These are phyloP conservation scores for Carterocephalus palaemon DNA, from an alignment of 2,888 invertebrate species.

Conservation along the genomic window DNA sequence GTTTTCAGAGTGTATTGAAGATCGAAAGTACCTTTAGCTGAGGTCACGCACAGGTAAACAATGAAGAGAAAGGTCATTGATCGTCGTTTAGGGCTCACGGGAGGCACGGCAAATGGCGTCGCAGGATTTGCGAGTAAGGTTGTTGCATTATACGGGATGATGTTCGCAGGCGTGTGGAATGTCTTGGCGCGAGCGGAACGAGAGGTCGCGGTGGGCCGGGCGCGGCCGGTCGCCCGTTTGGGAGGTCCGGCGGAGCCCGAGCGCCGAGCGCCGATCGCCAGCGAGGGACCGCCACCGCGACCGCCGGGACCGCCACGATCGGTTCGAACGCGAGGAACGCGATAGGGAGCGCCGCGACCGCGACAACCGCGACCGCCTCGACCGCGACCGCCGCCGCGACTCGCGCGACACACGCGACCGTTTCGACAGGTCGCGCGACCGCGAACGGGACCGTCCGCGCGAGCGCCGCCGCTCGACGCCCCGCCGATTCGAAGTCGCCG, in stretches of 20 bases:
- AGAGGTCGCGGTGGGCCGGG: constrained; percentile 58
- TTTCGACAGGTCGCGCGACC: constrained; percentile 33
- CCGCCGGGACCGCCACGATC: constrained; percentile 41
- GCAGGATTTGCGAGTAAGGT: constrained; percentile 51
- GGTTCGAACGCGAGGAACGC: constrained; percentile 39
- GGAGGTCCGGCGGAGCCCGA: constrained; percentile 55
- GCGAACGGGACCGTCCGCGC: constrained; percentile 37
- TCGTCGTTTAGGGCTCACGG: constrained; percentile 44
- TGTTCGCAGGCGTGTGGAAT: constrained; percentile 68
- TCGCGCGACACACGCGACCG: constrained; percentile 34
- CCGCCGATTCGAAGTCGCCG: constrained; percentile 33
- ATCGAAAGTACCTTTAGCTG: constrained; percentile 17
- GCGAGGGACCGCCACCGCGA: constrained; percentile 41
- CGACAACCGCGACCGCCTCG: constrained; percentile 38
- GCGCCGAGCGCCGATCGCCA: constrained; percentile 45
- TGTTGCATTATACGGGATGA: constrained; percentile 52
- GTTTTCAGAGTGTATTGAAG: constrained; percentile 9
- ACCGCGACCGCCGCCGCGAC: constrained; percentile 41
- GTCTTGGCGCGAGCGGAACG: constrained; percentile 70
- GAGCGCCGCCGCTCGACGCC: constrained; percentile 38
- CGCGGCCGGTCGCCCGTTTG: constrained; percentile 58
- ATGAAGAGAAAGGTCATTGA: constrained; percentile 49
- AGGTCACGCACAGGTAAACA: constrained; percentile 49
- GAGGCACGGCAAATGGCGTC: constrained; percentile 35
- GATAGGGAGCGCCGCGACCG: constrained; percentile 43